Percentiles rank a stretch among this genome's conserved stretches.
These are phyloP conservation scores for Parapristionchus giblindavisi DNA, from an alignment of 2,888 invertebrate species.

Conservation along the genomic window DNA sequence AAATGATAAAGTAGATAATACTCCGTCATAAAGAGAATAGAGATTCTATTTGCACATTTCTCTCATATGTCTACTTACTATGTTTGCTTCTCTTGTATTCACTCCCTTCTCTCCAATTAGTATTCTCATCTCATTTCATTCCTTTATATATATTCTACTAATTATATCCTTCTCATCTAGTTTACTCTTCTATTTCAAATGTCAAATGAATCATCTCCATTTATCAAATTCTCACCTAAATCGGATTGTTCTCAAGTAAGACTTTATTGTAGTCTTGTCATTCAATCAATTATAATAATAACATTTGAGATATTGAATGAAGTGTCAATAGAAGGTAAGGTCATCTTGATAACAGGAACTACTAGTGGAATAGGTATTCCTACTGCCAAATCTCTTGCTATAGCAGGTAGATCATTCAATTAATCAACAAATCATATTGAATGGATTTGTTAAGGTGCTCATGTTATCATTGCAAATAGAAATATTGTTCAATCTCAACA, in stretches of 20 bases:
- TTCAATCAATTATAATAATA: neutral
- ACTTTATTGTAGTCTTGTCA: too few species aligned
- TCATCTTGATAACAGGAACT: slow-evolving; percentile 9
- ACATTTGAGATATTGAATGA: neutral
- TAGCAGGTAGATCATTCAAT: neutral
- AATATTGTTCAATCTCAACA: slow-evolving; percentile 24
- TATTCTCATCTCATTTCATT: too few species aligned
- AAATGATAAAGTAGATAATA: too few species aligned
- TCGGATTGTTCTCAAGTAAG: slow-evolving; percentile 18
- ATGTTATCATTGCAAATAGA: slow-evolving; percentile 27
- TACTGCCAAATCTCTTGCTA: slow-evolving; percentile 23
- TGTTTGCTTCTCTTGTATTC: neutral
- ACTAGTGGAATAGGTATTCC: slow-evolving; percentile 35
- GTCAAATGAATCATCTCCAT: neutral
- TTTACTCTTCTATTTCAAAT: neutral
- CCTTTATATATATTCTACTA: too few species aligned
- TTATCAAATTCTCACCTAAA: slow-evolving; percentile 5
- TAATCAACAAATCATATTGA: neutral
- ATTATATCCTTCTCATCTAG: neutral
- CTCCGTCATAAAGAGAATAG: too few species aligned
- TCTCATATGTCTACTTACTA: neutral
- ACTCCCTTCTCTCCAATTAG: neutral
- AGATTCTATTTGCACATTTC: slow-evolving; percentile 26
- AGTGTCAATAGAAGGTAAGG: slow-evolving; percentile 24
- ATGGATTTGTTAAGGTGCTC: neutral